These are phyloP conservation scores for Drosophila gaucha DNA, from an alignment of 2,888 invertebrate species.

Conservation along the genomic window DNA sequence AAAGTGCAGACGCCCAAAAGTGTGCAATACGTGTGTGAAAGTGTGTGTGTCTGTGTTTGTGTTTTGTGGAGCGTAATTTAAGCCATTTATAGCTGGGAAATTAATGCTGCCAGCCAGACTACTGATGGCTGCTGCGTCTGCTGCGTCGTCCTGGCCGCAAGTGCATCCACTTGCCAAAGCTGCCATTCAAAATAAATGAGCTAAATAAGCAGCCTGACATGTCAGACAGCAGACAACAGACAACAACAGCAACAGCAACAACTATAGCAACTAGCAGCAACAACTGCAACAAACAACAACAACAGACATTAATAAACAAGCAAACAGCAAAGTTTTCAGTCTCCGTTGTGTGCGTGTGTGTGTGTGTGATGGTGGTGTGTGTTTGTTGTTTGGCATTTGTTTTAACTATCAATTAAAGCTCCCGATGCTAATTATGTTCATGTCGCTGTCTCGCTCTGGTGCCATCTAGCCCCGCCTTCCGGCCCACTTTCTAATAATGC, in stretches of 20 bases:
- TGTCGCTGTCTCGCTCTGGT: conserved; percentile 14
- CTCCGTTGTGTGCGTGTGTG: conserved; percentile 1
- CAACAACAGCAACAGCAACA: conserved; percentile 25
- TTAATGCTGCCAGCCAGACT: conserved; percentile 58
- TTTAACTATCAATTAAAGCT: conserved; percentile 79
- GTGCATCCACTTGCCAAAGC: conserved; percentile 65
- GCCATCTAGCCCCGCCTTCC: neutral
- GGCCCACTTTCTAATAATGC: conserved; percentile 5
- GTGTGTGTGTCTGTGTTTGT: conserved; percentile 4
- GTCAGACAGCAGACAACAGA: conserved; percentile 47
- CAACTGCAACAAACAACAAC: conserved; percentile 32
- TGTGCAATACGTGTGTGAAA: conserved; percentile 37
- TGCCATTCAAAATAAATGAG: conserved; percentile 82
- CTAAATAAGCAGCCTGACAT: conserved; percentile 76
- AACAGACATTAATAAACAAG: conserved; percentile 68
- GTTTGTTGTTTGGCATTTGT: conserved; percentile 46
- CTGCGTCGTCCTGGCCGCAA: conserved; percentile 49
- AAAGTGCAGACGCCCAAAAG: conserved; percentile 55
- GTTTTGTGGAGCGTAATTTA: conserved; percentile 54
- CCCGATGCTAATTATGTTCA: conserved; percentile 75
- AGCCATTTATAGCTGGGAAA: conserved; percentile 67
- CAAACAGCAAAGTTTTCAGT: conserved; percentile 68
- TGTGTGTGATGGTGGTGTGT: conserved; percentile 1
- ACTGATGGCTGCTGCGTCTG: conserved; percentile 18
- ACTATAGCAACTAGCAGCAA: conserved; percentile 29